Conservation (phyloP, 2,113 vertebrate species). For the Laticauda laticaudata region DNA sequence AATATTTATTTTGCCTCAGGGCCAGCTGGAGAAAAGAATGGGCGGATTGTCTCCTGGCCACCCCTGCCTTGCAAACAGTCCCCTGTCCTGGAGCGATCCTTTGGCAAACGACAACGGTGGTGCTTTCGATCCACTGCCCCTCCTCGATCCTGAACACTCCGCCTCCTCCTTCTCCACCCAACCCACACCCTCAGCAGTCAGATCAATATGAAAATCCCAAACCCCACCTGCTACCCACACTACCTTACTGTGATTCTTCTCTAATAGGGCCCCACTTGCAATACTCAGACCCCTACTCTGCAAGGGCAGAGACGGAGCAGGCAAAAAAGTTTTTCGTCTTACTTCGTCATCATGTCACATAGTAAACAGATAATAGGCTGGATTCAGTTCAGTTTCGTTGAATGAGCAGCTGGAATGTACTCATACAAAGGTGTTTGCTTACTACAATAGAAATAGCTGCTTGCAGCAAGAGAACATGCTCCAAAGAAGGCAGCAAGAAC, state of each 20-base stretch:
- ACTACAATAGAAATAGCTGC: not conserved
- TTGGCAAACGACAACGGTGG: conserved; percentile 28
- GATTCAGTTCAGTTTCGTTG: not conserved
- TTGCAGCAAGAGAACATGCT: not conserved
- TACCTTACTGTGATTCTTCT: conserved; percentile 77
- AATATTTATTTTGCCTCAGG: conserved; percentile 64
- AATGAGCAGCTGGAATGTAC: not conserved
- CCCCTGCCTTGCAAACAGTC: conserved; percentile 66
- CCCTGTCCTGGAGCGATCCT: conserved; percentile 65
- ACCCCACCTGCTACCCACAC: conserved; percentile 9
- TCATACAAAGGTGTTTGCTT: not conserved
- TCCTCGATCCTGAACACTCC: conserved; percentile 55
- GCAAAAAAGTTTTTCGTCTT: not conserved
- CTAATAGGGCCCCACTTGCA: conserved; percentile 69
- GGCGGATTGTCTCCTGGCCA: conserved; percentile 62
- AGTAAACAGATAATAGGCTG: not conserved
- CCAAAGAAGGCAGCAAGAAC: not conserved
- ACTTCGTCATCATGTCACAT: not conserved
- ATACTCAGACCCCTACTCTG: conserved; percentile 10
- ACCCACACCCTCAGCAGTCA: conserved; percentile 51
- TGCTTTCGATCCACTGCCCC: conserved; percentile 65
- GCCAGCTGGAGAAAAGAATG: conserved; percentile 42
- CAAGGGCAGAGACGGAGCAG: not conserved
- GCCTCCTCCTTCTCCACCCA: conserved; percentile 69
- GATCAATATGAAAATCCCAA: conserved; percentile 66